A percentile compares a stretch with the other conserved stretches of the same genome.
Conservation (phyloP, 1,140 invertebrate species). For the Drosophila pseudoobscura region DNA sequence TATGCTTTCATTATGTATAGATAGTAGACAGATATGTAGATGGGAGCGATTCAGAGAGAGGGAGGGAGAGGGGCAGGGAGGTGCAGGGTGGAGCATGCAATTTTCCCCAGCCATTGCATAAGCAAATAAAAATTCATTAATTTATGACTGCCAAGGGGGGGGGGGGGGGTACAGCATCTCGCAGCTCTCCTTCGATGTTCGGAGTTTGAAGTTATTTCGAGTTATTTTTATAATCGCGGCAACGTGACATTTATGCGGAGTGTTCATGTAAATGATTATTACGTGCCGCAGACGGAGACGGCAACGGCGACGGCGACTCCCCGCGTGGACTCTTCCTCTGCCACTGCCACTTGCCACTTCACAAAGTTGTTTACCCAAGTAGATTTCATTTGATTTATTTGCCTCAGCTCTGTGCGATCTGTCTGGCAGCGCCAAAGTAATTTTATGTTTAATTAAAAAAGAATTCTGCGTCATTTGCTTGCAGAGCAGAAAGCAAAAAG, state of each 20-base stretch:
- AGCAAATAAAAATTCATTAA: conserved; percentile 82
- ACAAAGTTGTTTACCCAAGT: conserved; percentile 63
- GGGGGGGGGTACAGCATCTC: background rate
- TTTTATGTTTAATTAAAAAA: conserved; percentile 80
- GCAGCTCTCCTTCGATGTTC: conserved; percentile 12
- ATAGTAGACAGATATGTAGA: conserved; percentile 24
- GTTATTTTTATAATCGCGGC: conserved; percentile 78
- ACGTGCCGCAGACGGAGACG: conserved; percentile 57
- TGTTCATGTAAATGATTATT: conserved; percentile 82
- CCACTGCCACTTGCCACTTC: conserved; percentile 21
- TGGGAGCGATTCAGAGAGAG: background rate
- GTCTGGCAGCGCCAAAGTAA: conserved; percentile 68
- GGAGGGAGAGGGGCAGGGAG: no score
- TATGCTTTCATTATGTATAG: conserved; percentile 77
- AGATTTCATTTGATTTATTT: conserved; percentile 77
- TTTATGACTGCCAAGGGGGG: conserved; percentile 72
- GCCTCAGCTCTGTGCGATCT: conserved; percentile 42
- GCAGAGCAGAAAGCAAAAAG: conserved; percentile 26
- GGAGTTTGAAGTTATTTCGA: conserved; percentile 66
- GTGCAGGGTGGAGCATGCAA: conserved; percentile 40
- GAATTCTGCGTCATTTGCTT: conserved; percentile 73
- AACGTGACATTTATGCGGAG: conserved; percentile 80
- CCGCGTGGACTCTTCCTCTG: conserved; percentile 15
- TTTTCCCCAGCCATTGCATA: conserved; percentile 72
- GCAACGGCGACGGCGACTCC: conserved; percentile 28